Evolutionary conservation across 2,888 invertebrate species (phyloP).

Genomic region (Idaea dimidiata): DNA sequence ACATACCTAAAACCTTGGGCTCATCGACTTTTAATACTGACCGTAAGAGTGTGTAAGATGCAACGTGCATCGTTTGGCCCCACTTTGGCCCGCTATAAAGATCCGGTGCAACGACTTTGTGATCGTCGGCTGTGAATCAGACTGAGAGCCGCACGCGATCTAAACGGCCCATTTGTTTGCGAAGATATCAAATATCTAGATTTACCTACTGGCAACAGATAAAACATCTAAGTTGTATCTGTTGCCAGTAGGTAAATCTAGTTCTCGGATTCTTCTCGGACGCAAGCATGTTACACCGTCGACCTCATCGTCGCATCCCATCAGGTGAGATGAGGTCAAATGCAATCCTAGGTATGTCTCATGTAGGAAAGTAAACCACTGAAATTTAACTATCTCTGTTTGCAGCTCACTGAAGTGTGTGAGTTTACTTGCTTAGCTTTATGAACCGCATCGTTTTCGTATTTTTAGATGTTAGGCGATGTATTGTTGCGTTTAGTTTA

Average conservation of each 20-base stretch:
- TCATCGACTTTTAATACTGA: too few species aligned
- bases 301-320: too few species aligned
- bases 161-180: constrained; percentile 30
- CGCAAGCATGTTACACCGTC: too few species aligned
- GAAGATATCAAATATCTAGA: background rate
- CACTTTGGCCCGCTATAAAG: constrained; percentile 44
- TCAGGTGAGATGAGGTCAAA: too few species aligned
- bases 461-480: background rate
- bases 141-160: constrained; percentile 63
- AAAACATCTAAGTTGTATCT: background rate
- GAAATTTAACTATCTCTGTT: constrained; percentile 7
- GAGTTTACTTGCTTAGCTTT: background rate
- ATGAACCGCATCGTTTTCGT: background rate
- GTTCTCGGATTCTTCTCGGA: too few species aligned
- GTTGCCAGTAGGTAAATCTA: too few species aligned
- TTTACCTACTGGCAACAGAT: background rate
- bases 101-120: constrained; percentile 43
- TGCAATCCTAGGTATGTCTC: too few species aligned
- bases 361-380: constrained; percentile 16
- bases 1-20: too few species aligned
- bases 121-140: constrained; percentile 62
- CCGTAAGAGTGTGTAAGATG: background rate
- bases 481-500: constrained; percentile 9
- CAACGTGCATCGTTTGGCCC: constrained; percentile 15
- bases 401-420: constrained; percentile 2